These are phyloP conservation scores for Nanorana parkeri DNA, from an alignment of 2,113 vertebrate species.

Conservation along the genomic window DNA sequence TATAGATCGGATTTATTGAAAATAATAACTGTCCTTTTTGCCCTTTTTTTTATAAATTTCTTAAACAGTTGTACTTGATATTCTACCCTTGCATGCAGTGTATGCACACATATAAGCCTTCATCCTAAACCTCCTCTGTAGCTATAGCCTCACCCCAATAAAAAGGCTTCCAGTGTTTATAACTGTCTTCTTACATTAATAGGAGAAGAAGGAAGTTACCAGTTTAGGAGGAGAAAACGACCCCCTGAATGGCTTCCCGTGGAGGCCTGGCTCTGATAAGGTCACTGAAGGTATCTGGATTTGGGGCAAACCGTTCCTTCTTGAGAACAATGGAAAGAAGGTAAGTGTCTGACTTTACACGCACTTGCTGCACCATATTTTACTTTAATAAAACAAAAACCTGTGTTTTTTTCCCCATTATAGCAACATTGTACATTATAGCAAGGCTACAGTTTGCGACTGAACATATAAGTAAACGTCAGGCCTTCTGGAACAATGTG, in stretches of 20 bases:
- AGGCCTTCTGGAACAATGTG: too few species aligned
- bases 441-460: too few species aligned
- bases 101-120: neutral
- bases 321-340: neutral
- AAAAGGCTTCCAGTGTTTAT: neutral
- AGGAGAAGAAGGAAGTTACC: neutral
- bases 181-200: neutral
- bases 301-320: slow-evolving; percentile 12
- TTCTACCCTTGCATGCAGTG: neutral
- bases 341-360: slow-evolving; percentile 6
- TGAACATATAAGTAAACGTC: too few species aligned
- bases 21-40: neutral
- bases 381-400: too few species aligned
- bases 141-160: neutral
- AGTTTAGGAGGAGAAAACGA: slow-evolving; percentile 6
- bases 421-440: too few species aligned
- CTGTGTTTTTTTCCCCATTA: too few species aligned
- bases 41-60: too few species aligned
- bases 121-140: too few species aligned
- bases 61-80: neutral
- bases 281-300: slow-evolving; percentile 19
- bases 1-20: neutral
- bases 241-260: neutral
- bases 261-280: neutral
- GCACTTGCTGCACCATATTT: neutral